Percentiles rank a stretch among this genome's conserved stretches.
Conservation (phyloP, 2,888 invertebrate species). For the Archaeoteleia sp. region DNA sequence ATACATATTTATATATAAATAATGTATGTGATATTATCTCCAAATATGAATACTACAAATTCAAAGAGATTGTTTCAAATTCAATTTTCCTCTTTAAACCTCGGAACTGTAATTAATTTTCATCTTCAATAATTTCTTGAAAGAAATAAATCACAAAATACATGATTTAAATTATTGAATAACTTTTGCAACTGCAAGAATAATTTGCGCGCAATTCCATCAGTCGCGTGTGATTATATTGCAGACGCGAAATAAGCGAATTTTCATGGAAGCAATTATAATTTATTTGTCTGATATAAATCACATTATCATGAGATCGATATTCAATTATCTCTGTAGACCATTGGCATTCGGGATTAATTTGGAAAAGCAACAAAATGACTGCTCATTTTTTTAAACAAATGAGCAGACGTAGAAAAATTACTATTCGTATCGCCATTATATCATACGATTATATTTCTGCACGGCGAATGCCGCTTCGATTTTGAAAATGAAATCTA, state of each 20-base stretch:
- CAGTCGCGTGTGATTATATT: conserved; percentile 15
- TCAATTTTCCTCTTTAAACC: no score
- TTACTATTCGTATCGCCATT: neutral
- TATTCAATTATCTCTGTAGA: conserved; percentile 35
- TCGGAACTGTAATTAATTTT: no score
- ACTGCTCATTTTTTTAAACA: neutral
- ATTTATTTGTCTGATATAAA: conserved; percentile 35
- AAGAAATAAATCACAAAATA: no score
- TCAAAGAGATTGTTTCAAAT: no score
- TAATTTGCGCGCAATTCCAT: conserved; percentile 6
- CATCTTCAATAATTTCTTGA: no score
- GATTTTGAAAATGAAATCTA: conserved; percentile 28
- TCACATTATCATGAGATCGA: conserved; percentile 33
- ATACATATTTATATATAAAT: no score
- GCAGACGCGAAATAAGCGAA: conserved; percentile 15
- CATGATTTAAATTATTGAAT: neutral
- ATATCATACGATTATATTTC: no score
- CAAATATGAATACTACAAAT: no score
- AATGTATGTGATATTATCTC: no score
- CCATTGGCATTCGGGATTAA: conserved; percentile 27
- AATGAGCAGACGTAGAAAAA: conserved; percentile 11
- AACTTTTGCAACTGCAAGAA: conserved; percentile 1
- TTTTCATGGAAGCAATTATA: conserved; percentile 22
- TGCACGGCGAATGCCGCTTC: conserved; percentile 15
- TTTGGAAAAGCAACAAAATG: conserved; percentile 27